Evolutionary conservation across 2,113 vertebrate species (phyloP).

Genomic region (Xyliphius kryptos): DNA sequence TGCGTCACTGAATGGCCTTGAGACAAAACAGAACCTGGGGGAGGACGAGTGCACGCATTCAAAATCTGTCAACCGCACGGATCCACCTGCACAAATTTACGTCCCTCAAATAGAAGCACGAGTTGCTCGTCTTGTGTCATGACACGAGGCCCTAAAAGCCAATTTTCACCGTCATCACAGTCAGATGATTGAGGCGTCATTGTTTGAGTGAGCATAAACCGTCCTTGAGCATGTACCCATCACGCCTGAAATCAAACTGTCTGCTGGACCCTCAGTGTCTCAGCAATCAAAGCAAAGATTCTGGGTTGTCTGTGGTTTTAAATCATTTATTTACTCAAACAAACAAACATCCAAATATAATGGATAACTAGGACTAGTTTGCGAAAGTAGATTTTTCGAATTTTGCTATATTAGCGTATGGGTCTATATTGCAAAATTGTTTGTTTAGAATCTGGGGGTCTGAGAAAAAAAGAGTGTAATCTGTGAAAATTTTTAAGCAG

Average conservation of each 20-base stretch:
- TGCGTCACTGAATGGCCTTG: conserved; percentile 52
- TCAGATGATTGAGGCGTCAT: conserved; percentile 51
- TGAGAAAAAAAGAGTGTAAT: no score
- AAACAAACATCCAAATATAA: no score
- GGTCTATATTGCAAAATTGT: no score
- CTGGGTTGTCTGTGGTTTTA: no score
- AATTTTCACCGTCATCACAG: conserved; percentile 55
- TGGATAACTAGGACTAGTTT: no score
- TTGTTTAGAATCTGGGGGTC: no score
- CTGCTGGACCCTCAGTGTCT: neutral
- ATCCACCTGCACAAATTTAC: conserved; percentile 29
- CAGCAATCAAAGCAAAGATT: no score
- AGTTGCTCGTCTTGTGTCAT: conserved; percentile 33
- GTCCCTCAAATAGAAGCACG: conserved; percentile 56
- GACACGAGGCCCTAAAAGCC: conserved; percentile 53
- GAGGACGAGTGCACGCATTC: conserved; percentile 41
- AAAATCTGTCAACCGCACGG: conserved; percentile 61
- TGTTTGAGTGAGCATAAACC: neutral
- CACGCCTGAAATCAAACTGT: conserved; percentile 13
- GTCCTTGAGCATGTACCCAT: neutral
- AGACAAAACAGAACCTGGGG: conserved; percentile 46
- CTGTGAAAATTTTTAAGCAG: no score
- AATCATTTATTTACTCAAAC: no score
- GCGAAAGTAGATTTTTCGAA: no score
- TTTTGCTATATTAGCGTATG: no score